phyloP scores from a whole-genome alignment of 2,113 vertebrate species.

The Varanus salvator region DNA sequence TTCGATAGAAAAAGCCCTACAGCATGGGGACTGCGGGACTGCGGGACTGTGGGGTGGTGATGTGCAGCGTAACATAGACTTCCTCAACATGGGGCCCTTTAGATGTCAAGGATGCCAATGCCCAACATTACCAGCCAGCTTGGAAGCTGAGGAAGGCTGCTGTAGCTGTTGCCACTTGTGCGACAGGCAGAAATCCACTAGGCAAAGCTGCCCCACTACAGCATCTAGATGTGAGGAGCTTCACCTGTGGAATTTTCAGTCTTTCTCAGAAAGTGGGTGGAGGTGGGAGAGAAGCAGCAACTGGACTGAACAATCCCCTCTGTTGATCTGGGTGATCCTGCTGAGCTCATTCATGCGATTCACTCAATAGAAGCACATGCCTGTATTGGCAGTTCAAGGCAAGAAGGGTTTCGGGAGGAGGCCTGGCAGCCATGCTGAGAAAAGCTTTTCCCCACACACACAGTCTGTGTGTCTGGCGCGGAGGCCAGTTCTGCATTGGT shows the following conservation, averaged over 20 bases:
- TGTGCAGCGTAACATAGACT: too few species aligned
- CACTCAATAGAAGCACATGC: not conserved
- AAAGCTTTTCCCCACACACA: not conserved
- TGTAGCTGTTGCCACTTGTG: not conserved
- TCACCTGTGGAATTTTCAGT: not conserved
- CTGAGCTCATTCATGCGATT: too few species aligned
- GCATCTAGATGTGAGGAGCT: not conserved
- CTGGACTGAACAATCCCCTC: not conserved
- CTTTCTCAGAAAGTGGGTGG: too few species aligned
- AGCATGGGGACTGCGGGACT: too few species aligned
- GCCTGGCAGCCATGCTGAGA: not conserved
- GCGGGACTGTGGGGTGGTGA: too few species aligned
- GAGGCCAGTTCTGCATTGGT: not conserved
- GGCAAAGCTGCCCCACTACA: not conserved
- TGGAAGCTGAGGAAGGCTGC: too few species aligned
- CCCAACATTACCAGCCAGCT: too few species aligned
- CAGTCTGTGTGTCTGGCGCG: too few species aligned
- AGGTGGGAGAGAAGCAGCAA: not conserved
- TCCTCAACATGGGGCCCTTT: too few species aligned
- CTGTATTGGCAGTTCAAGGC: not conserved
- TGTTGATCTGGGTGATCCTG: not conserved
- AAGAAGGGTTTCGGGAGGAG: not conserved
- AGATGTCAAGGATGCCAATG: too few species aligned
- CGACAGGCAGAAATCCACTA: not conserved
- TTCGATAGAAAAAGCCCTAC: too few species aligned